Evolutionary conservation across 2,113 vertebrate genomes (phyloP), one percentile per base, ranked within the genome.

Genomic region (Falcunculus frontatus): DNA sequence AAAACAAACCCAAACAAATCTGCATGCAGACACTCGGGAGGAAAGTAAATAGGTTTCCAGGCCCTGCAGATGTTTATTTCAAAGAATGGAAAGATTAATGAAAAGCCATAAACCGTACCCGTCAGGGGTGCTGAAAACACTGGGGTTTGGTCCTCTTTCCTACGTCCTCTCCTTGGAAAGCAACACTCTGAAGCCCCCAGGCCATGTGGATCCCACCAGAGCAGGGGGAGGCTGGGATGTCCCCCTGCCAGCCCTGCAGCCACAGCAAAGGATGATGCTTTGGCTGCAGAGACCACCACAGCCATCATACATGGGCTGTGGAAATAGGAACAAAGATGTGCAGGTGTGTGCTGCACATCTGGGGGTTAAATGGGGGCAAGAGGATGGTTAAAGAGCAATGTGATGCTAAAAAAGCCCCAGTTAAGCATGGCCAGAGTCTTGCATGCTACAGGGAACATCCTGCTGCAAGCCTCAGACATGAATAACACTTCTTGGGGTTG

Each of bases 11-110:
- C 47, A 75, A 78, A 82, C 1, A 7, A 84, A 33, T 25, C 32
- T 39, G 17, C 17, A 6, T 64, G 70, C 75, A 68, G 77, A 65
- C 49, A 49, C 63, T 52, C 1, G 1, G 7, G 52, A 87, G 41
- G 67, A 76, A 90, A 86, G 13, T 41, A 83, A 84, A 84, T 57
- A 23, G 32, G 21, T 90, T 92, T 92, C 41, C 42, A 92, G 76
- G 27, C 33, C 76, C 72, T 23, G 29, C 49, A 77, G 82, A 39
- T 52, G 42, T 88, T 94, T 94, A 70, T 92, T 88, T 92, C 82
- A 83, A 90, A 67, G 42, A 84, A 49, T 25, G 44, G 44, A 90
- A 92, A 65, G 46, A 74, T 57, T 69, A 88, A 95, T 65, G 26
- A 63, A 84, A 90, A 93, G 33, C 39, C 27, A 33, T 89, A 95